Base-by-base conservation (phyloP, 2,888 invertebrate species). In the Cheilosia variabilis region DNA sequence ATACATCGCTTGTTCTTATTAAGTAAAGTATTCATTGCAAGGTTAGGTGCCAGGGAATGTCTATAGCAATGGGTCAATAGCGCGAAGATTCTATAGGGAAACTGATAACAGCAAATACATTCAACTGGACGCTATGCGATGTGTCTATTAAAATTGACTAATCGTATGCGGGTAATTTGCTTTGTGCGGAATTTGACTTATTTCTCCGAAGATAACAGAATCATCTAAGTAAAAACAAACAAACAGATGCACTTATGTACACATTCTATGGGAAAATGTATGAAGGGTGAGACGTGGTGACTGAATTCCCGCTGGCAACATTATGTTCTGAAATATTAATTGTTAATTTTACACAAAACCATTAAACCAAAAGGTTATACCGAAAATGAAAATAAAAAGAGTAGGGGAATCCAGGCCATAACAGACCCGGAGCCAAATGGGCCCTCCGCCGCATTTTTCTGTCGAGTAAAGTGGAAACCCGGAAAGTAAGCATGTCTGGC, bases 41-140 rank as follows among this genome's bases (percentile, higher is more conserved):
- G 27, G 57, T 43, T 31, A 76, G 17, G 37, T 41, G 27, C 22
- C 22, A 65, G 17, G 57, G 6, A 27, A n/a, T 17, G 34, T 45
- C 6, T 27, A 52, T 6, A 37, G 41, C 55, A 37, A 57, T 34
- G 15, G 13, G 7, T 27, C 17, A 34, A 55, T 31, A 31, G 17
- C 24, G 55, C 6, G 15, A 5, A 37, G 22, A 6, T 17, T 10
- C 13, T 19, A 19, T 9, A 41, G 24, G 24, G 10, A 15, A 37
- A 37, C 19, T 47, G 31, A 63, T 63, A 63, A 63, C 19, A 50
- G 10, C 19, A 34, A 2, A 34, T 13, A 7, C 45, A 62, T 45
- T 43, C 19, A 31, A 3, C 19, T 19, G 24, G 5, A 57, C n/a
- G 5, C 43, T 19, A 50, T 19, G 50, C 37, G 13, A 37, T 37